A percentile compares a stretch with the other conserved stretches of the same genome.
These are phyloP conservation scores for Agrochola lychnidis DNA, from an alignment of 2,888 invertebrate genomes.

Conservation along the genomic window DNA sequence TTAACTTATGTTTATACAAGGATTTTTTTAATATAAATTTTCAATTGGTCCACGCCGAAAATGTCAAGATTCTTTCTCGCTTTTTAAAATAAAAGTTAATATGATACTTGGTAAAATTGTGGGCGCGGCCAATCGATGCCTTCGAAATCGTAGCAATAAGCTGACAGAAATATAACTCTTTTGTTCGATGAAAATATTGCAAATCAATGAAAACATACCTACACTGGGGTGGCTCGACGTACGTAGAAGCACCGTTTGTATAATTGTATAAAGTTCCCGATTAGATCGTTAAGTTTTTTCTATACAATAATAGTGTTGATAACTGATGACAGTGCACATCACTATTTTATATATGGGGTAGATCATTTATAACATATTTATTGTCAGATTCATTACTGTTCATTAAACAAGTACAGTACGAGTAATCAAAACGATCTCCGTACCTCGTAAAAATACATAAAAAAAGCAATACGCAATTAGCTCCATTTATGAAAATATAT, in stretches of 20 bases:
- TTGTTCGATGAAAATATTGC: conserved; percentile 37
- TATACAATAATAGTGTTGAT: conserved; percentile 51
- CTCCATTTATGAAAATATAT: conserved; percentile 54
- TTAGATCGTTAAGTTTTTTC: conserved; percentile 48
- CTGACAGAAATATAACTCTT: conserved; percentile 25
- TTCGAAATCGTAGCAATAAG: conserved; percentile 39
- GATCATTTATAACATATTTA: conserved; percentile 61
- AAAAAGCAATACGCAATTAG: conserved; percentile 44
- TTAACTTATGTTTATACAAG: conserved; percentile 60
- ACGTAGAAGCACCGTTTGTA: conserved; percentile 60
- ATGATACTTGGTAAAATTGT: conserved; percentile 45
- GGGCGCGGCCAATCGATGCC: conserved; percentile 66
- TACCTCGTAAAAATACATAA: conserved; percentile 48
- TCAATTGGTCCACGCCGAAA: conserved; percentile 74
- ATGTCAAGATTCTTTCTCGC: conserved; percentile 55
- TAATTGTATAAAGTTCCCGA: conserved; percentile 51
- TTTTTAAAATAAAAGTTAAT: conserved; percentile 41
- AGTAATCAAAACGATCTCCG: conserved; percentile 38
- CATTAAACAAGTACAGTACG: conserved; percentile 37
- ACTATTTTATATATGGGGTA: conserved; percentile 59
- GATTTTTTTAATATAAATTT: conserved; percentile 36
- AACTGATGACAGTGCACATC: conserved; percentile 58
- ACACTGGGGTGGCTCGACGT: conserved; percentile 37
- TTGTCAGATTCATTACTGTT: conserved; percentile 67
- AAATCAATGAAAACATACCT: conserved; percentile 39